phyloP scores from a whole-genome alignment of 1,140 invertebrate genomes.

The Wasmannia auropunctata region DNA sequence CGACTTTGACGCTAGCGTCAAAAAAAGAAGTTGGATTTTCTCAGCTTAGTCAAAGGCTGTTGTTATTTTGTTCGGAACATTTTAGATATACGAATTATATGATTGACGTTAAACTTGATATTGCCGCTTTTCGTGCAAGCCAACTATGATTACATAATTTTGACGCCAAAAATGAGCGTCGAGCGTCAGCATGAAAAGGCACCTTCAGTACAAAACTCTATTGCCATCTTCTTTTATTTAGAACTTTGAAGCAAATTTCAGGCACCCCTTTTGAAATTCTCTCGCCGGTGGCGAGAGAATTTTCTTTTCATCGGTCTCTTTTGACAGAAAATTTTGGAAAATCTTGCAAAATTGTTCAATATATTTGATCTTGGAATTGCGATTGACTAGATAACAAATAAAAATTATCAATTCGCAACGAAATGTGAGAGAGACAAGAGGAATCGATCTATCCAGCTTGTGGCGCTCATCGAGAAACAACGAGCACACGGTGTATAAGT shows the following conservation, averaged over 20 bases:
- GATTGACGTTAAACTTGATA: too few species aligned
- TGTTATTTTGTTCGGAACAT: too few species aligned
- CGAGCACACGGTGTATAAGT: background rate
- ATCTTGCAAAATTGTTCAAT: too few species aligned
- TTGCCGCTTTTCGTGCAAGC: too few species aligned
- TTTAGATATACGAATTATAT: too few species aligned
- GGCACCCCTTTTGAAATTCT: background rate
- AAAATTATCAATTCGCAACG: background rate
- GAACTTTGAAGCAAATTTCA: background rate
- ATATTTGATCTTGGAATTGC: background rate
- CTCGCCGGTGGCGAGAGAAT: background rate
- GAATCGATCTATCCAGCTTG: background rate
- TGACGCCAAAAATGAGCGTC: too few species aligned
- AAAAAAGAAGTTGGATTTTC: too few species aligned
- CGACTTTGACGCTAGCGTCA: too few species aligned
- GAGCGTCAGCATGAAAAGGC: too few species aligned
- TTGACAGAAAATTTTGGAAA: background rate
- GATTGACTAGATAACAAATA: background rate
- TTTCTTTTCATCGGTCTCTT: background rate
- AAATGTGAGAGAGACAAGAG: background rate
- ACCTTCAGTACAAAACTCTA: background rate
- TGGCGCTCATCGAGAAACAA: background rate
- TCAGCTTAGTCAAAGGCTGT: too few species aligned
- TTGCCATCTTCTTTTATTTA: background rate
- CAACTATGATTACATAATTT: too few species aligned